Conservation (phyloP, 2,113 vertebrate genomes). For the Prinia subflava region DNA sequence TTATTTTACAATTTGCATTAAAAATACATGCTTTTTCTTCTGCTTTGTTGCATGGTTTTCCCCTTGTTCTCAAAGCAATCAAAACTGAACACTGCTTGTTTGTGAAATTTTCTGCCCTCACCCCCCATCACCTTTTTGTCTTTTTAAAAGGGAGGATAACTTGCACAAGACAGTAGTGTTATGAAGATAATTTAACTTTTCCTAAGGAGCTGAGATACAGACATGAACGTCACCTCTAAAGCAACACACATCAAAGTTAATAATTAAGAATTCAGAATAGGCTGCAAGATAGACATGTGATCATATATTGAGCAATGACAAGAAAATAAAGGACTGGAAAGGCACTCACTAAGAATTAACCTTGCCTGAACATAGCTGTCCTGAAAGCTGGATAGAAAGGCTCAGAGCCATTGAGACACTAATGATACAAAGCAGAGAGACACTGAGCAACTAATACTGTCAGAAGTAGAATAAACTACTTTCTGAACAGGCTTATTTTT, state of each 20-base stretch:
- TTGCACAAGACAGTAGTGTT: background rate
- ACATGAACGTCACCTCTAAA: background rate
- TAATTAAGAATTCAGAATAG: background rate
- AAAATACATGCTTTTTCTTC: background rate
- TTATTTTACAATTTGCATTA: background rate
- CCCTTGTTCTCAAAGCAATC: background rate
- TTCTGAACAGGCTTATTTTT: background rate
- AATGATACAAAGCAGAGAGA: background rate
- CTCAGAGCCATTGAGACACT: background rate
- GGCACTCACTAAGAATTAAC: background rate
- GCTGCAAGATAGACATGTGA: background rate
- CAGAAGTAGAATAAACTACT: background rate
- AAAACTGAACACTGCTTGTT: background rate
- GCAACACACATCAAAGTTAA: background rate
- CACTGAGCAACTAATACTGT: background rate
- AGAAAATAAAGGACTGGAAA: background rate
- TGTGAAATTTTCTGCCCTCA: background rate
- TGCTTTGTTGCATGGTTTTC: background rate
- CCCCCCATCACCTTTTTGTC: background rate
- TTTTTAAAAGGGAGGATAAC: background rate
- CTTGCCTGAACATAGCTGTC: background rate
- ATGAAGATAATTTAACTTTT: background rate
- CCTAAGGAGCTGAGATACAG: background rate
- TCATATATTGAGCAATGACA: background rate
- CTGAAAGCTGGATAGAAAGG: background rate